Base-by-base conservation (phyloP, 2,888 invertebrate genomes). In the Platycheirus albimanus region DNA sequence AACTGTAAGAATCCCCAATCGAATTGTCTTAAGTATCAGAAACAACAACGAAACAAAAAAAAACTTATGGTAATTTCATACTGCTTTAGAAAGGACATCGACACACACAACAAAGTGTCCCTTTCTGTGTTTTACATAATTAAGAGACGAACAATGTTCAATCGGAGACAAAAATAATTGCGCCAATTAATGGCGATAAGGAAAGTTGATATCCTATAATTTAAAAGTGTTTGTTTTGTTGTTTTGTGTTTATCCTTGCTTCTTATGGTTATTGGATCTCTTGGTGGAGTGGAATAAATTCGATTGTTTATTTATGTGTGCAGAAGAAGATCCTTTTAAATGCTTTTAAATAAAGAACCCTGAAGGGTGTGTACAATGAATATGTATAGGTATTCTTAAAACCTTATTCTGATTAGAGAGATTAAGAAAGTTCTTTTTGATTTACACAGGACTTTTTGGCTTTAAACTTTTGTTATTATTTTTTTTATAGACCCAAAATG, bases 51-150 rank as follows among this genome's bases (percentile, higher is more conserved):
- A 7, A 30, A 19, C 7, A 11, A 36, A 10, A 41, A 41, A 36
- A 10, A 41, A 58, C 41, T 58, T 58, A 58, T 58, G 58, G 58
- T 58, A 58, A 58, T 58, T 58, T 58, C 24, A 58, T 58, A 41
- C 28, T 38, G 15, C 41, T 58, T 24, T 24, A 41, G 41, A 4
- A 56, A 20, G n/a, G 24, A 41, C 38, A 41, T 41, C 10, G 58
- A 58, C 10, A 41, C 41, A 28, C 38, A n/a, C n/a, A n/a, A n/a
- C n/a, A 58, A 41, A 15, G 38, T 38, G 10, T 24, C 41, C 54
- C 7, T 3, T 41, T 24, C 20, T 13, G 33, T 41, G 19, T 41
- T 20, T n/a, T n/a, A n/a, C n/a, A 58, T 41, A 58, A 56, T 56
- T 58, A 58, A 2, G 6, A 38, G 30, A 17, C n/a, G 13, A 56